Percentiles rank a stretch among this genome's conserved stretches.
These are phyloP conservation scores for Acropora tenuis DNA, from an alignment of 64 coral and sea anemone genomes.

Conservation along the genomic window DNA sequence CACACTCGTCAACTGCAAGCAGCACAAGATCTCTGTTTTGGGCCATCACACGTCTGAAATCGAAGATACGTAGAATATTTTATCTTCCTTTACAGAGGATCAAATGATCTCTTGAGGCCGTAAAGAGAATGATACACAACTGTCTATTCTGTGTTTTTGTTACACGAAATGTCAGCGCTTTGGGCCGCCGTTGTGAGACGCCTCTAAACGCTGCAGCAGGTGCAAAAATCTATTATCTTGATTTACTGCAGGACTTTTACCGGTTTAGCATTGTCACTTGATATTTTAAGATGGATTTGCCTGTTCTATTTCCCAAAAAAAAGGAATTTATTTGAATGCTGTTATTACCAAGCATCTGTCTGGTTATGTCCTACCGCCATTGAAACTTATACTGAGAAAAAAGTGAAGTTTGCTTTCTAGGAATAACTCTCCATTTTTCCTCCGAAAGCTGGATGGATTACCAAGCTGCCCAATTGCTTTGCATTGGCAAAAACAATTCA, in stretches of 20 bases:
- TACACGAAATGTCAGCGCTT: background rate
- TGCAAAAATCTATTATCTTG: background rate
- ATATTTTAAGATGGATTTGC: background rate
- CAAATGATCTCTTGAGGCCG: background rate
- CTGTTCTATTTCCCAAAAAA: background rate
- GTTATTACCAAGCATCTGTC: no score
- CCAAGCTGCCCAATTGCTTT: no score
- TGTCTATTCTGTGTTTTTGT: background rate
- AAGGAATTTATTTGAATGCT: no score
- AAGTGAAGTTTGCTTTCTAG: no score
- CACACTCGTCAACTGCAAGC: conserved; percentile 33
- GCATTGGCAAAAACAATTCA: no score
- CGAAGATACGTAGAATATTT: no score
- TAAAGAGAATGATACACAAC: no score
- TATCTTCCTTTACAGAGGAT: background rate
- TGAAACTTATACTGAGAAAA: no score
- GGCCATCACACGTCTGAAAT: background rate
- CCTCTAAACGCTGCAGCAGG: background rate
- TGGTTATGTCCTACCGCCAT: no score
- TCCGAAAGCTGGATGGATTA: no score
- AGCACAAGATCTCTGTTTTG: background rate
- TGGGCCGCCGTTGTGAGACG: background rate
- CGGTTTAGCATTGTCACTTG: background rate
- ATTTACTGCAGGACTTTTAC: background rate
- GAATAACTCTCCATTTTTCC: no score